Base-by-base conservation (phyloP, 2,113 vertebrate genomes). In the Terrapene triunguis region DNA sequence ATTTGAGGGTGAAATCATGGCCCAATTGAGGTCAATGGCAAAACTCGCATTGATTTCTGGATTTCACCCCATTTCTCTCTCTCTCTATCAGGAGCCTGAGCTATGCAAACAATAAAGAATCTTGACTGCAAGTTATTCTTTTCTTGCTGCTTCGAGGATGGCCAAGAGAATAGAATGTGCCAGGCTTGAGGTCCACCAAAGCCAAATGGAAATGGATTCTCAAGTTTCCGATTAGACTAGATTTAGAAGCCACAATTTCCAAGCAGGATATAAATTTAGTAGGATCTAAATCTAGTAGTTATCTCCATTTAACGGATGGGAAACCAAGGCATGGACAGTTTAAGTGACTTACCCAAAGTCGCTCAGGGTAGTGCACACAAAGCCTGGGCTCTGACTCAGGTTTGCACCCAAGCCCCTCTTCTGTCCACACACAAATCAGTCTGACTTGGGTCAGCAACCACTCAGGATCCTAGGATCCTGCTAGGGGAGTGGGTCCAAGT, bases 11-110 rank as follows among this genome's bases (percentile, higher is more conserved):
- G 72, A 65, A 78, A 42, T 65, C 89, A 93, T 95, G 93, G 53
- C 93, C 95, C 54, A 80, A 74, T 1, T 4, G 72, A 74, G 42
- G 38, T 74, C 94, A 96, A 95, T 96, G 96, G 90, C 90, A 97
- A 92, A 59, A 44, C 74, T 78, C 44, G 14, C 13, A 78, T 7
- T 44, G 74, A 78, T 12, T 27, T 44, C 74, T 44, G 25, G 82
- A 86, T 84, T 96, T 85, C 59, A 59, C 69, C 76, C 89, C 1
- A 80, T 89, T 78, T 85, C 91, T 50, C 48, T 48, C 48, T 48
- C 48, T 42, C 42, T 78, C 74, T 59, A 42, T 9, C 32, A 38
- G 74, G 29, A 93, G 11, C 83, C 89, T 17, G 90, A 80, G 85
- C 88, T 85, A 69, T 57, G 87, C 42, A 27, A 2, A 48, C 82